Percentiles rank a stretch among this genome's conserved stretches.
Evolutionary conservation across 2,888 invertebrate species (phyloP).

Genomic region (Nesidiocoris tenuis): DNA sequence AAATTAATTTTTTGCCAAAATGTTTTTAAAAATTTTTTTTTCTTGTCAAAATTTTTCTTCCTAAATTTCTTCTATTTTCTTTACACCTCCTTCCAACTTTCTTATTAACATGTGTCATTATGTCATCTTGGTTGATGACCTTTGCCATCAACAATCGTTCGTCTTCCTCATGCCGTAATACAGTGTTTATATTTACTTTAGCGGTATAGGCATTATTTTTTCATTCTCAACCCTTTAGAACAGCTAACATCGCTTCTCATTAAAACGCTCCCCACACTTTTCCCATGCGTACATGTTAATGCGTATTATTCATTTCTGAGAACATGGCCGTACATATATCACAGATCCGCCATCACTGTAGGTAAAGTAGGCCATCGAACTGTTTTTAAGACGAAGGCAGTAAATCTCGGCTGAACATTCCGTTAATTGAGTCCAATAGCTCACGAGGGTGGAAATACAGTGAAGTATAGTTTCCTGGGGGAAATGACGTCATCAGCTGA

Average conservation of each 20-base stretch:
- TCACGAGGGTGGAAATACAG: neutral
- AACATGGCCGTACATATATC: neutral
- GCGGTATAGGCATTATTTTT: neutral
- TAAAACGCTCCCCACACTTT: neutral
- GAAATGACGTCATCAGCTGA: conserved; percentile 5
- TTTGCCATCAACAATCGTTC: too few relatives aligned
- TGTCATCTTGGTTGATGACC: too few relatives aligned
- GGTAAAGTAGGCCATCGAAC: neutral
- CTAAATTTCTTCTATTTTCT: too few relatives aligned
- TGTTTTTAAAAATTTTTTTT: too few relatives aligned
- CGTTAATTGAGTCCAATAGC: neutral
- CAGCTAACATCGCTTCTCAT: neutral
- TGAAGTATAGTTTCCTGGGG: conserved; percentile 3
- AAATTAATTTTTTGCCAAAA: too few relatives aligned
- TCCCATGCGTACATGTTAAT: neutral
- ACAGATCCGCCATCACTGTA: neutral
- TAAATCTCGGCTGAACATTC: neutral
- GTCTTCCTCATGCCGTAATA: too few relatives aligned
- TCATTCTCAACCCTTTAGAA: neutral
- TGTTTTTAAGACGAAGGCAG: neutral
- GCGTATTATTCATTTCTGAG: neutral
- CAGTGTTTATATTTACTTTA: too few relatives aligned
- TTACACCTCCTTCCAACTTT: too few relatives aligned
- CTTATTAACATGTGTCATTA: too few relatives aligned
- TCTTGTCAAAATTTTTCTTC: too few relatives aligned